Conservation (phyloP, 2,113 vertebrate genomes). For the Hypocryptadius cinnamomeus region DNA sequence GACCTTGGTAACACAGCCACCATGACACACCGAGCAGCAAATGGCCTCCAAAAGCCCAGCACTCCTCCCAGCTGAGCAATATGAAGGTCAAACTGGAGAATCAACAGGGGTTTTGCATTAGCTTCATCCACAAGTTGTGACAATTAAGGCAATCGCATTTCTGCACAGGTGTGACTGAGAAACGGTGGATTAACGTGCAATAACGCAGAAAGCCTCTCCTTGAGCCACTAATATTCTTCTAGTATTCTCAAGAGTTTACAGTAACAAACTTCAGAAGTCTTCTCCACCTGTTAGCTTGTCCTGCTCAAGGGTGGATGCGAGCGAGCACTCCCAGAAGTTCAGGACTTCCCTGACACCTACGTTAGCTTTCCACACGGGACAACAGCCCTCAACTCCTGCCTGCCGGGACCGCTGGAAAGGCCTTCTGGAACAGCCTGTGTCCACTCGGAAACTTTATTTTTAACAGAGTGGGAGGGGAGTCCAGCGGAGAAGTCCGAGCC, state of each 20-base stretch:
- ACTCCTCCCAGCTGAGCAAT: background rate
- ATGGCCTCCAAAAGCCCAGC: background rate
- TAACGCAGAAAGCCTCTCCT: background rate
- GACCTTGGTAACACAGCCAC: background rate
- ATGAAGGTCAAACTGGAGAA: background rate
- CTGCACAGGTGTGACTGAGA: background rate
- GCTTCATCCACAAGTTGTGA: background rate
- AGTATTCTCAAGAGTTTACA: background rate
- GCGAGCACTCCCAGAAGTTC: background rate
- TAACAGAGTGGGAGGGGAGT: background rate
- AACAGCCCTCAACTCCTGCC: background rate
- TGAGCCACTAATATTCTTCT: background rate
- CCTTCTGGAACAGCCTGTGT: rapidly evolving
- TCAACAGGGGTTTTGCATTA: background rate
- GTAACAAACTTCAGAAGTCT: background rate
- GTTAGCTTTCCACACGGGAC: background rate
- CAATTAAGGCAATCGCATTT: background rate
- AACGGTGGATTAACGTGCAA: background rate
- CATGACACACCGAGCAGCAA: background rate
- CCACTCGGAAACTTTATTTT: background rate
- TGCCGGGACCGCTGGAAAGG: rapidly evolving
- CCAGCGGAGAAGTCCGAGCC: too few relatives aligned
- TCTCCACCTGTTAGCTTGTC: background rate
- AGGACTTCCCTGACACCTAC: rapidly evolving
- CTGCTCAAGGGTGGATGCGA: background rate